Base-by-base conservation (phyloP, 2,797 vertebrate genomes). In the Siniperca scherzeri region DNA sequence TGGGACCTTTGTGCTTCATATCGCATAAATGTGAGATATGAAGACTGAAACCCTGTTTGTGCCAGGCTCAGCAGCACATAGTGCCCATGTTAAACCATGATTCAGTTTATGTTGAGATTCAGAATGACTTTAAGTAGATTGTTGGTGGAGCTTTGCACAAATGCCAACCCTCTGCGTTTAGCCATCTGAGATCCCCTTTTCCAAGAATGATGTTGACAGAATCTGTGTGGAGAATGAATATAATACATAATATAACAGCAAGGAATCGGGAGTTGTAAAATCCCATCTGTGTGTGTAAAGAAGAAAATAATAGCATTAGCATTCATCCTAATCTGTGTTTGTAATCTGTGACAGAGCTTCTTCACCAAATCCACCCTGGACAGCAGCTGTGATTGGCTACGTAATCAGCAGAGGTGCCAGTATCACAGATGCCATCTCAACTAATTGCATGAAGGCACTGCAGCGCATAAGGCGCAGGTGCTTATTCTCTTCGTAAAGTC, bases 391-490 rank as follows among this genome's bases (percentile, higher is more conserved):
- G 82, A 88, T 85, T 92, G 89, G 84, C 78, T 53, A 57, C 12
- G 11, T 75, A 73, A 90, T 84, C 84, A 88, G 79, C 81, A 59
- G 86, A 90, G 80, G 78, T 80, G 85, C 91, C 87, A 86, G 80
- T 77, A 84, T 85, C 87, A 75, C 91, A 93, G 88, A 89, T 92
- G 91, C 75, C 55, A 72, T 72, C 83, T 80, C 75, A 72, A 66
- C 88, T 89, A 91, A 91, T 88, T 89, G 81, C 67, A 76, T 25
- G 60, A 87, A 83, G 77, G 77, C 82, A 62, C 68, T 55, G 60
- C 64, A 52, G 78, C 59, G 71, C 65, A 62, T 17, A 65, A 85
- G 48, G 75, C 84, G 44, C 86, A 79, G 86, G 86, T 86, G 89
- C 82, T 85, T 38, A 1, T 61, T 86, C 74, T 83, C 82, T 85